These are phyloP conservation scores for Drosophila tanythrix DNA, from an alignment of 2,888 invertebrate species.

Conservation along the genomic window DNA sequence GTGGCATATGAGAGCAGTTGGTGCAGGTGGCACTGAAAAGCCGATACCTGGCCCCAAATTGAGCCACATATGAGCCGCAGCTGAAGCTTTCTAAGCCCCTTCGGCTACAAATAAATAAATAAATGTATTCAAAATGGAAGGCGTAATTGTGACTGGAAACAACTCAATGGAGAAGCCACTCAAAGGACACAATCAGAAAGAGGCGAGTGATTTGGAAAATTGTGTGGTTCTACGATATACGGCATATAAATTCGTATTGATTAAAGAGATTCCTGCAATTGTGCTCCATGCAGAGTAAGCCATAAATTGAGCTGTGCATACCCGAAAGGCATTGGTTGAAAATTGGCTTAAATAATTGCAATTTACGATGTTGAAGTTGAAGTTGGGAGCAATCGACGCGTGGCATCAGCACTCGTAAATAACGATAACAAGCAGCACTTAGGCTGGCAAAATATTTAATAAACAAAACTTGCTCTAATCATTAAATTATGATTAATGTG, in stretches of 20 bases:
- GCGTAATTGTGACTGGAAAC: neutral
- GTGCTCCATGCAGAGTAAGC: constrained; percentile 3
- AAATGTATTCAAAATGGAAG: neutral
- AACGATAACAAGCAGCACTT: constrained; percentile 28
- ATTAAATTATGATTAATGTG: constrained; percentile 81
- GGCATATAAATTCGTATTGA: neutral
- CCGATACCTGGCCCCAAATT: constrained; percentile 1
- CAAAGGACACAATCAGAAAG: neutral
- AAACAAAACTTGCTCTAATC: constrained; percentile 79
- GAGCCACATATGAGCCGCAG: neutral
- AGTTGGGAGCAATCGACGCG: constrained; percentile 46
- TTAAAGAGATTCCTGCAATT: constrained; percentile 6
- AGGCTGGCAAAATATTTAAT: constrained; percentile 58
- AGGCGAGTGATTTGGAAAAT: neutral
- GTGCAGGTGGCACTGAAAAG: neutral
- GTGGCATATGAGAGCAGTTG: neutral
- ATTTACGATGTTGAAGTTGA: constrained; percentile 48
- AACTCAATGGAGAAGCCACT: constrained; percentile 3
- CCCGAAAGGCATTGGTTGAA: constrained; percentile 40
- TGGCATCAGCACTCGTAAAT: constrained; percentile 60
- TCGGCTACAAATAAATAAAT: neutral
- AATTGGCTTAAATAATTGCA: constrained; percentile 53
- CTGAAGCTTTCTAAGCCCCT: neutral
- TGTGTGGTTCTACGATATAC: neutral
- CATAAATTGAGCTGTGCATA: constrained; percentile 29